Conservation (phyloP, 1,140 invertebrate species). For the Campoletis sonorensis region DNA sequence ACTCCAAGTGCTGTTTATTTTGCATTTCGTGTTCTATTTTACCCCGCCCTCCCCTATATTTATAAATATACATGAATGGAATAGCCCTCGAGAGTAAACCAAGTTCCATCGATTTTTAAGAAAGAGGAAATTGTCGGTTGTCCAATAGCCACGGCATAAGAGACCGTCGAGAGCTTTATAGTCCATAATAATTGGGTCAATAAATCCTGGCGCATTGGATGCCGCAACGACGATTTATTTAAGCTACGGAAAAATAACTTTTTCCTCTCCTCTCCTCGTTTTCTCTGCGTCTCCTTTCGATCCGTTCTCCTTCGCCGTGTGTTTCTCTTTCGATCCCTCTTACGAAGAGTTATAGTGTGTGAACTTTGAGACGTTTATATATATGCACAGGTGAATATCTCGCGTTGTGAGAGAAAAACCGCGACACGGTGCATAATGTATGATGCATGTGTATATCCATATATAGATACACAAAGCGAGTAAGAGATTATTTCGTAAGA, state of each 20-base stretch:
- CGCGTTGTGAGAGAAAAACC: neutral
- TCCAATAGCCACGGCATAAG: neutral
- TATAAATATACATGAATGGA: neutral
- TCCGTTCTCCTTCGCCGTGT: neutral
- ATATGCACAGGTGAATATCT: neutral
- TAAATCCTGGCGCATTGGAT: conserved; percentile 28
- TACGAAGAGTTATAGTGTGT: conserved; percentile 21
- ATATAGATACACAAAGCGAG: conserved; percentile 22
- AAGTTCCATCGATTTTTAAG: conserved; percentile 31
- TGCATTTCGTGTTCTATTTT: no score
- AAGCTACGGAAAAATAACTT: conserved; percentile 7
- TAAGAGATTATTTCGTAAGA: conserved; percentile 71
- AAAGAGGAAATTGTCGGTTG: conserved; percentile 32
- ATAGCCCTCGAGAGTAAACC: neutral
- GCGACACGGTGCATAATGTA: neutral
- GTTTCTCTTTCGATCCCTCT: neutral
- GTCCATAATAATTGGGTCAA: conserved; percentile 35
- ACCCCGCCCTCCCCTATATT: no score
- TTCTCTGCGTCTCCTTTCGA: neutral
- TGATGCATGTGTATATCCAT: conserved; percentile 8
- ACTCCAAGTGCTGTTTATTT: no score
- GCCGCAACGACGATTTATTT: conserved; percentile 28
- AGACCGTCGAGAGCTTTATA: conserved; percentile 3
- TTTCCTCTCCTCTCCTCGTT: neutral
- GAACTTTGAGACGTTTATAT: neutral